Base-by-base conservation (phyloP, 2,113 vertebrate species). In the Cranoglanis bouderius region DNA sequence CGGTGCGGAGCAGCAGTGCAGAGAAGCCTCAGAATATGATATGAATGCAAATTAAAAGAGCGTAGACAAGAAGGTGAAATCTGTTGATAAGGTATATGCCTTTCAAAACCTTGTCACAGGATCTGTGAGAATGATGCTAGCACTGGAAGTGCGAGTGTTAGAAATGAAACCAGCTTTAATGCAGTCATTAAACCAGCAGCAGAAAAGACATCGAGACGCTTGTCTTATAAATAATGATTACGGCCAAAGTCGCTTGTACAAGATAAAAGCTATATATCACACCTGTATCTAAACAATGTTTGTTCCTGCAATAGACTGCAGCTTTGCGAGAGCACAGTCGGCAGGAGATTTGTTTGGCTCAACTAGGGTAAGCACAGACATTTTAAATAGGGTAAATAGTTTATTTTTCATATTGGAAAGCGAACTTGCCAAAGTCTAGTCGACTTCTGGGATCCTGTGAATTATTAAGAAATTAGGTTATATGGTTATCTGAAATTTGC, bases 211-310 rank as follows among this genome's bases (percentile, higher is more conserved):
- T 21, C 32, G 3, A 82, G 51, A 35, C 4, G 9, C 51, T 57
- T 38, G 51, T 82, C 80, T 38, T 82, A 57, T 82, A 57, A 82
- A 57, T 57, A 82, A 82, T 38, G 32, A 57, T 57, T 80, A 80
- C 8, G 29, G 6, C 43, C 29, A 32, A 32, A 80, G 77, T 35
- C 9, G 8, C 19, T 12, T 82, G 51, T 35, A 24, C n/a, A 24
- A 57, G 57, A 82, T 55, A 35, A 82, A 82, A 55, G 32, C 51
- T 12, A 57, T 57, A 5, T 1, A 55, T 21, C n/a, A 38, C n/a
- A 32, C n/a, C 46, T 32, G 49, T 12, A 24, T 57, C n/a, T 57
- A 57, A 82, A 82, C 0, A 6, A 26, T 53, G 77, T 32, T n/a
- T 49, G 43, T 77, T 81, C 77, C 77, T 32, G 49, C 16, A 53